phyloP scores from a whole-genome alignment of 1,140 invertebrate species.

The Druon quercuslanigerum region DNA sequence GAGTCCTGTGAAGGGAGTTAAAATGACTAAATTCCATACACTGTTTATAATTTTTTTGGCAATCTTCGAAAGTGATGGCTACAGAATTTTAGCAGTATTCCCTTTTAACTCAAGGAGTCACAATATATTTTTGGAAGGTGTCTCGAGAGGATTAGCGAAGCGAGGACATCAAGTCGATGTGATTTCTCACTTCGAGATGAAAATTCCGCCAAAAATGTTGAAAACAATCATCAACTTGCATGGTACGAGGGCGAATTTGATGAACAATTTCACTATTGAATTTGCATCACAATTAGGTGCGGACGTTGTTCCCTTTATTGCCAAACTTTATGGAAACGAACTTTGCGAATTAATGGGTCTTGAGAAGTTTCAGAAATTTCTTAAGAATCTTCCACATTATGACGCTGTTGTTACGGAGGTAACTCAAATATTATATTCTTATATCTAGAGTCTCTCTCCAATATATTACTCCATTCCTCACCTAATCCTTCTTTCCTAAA shows the following conservation, averaged over 20 bases:
- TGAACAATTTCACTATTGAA: constrained; percentile 56
- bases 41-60: not conserved
- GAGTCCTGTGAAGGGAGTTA: not conserved
- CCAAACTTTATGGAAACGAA: constrained; percentile 40
- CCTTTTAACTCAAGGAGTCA: constrained; percentile 76
- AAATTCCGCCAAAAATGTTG: constrained; percentile 73
- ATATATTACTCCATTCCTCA: too few species aligned
- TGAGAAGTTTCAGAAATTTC: constrained; percentile 38
- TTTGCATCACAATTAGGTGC: constrained; percentile 5
- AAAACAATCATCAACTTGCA: constrained; percentile 67
- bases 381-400: constrained; percentile 50
- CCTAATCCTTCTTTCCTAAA: too few species aligned
- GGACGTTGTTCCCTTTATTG: constrained; percentile 35
- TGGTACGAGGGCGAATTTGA: not conserved
- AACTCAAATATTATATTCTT: not conserved
- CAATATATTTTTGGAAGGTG: constrained; percentile 74
- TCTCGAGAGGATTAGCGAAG: constrained; percentile 76
- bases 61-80: constrained; percentile 29
- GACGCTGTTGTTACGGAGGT: constrained; percentile 53
- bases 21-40: not conserved
- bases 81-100: constrained; percentile 69
- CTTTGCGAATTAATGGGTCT: constrained; percentile 45
- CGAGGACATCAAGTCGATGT: constrained; percentile 78
- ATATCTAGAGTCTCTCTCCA: too few species aligned
- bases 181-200: constrained; percentile 74